Base-by-base conservation (phyloP, 2,797 vertebrate genomes). In the Percopsis omiscomaycus region DNA sequence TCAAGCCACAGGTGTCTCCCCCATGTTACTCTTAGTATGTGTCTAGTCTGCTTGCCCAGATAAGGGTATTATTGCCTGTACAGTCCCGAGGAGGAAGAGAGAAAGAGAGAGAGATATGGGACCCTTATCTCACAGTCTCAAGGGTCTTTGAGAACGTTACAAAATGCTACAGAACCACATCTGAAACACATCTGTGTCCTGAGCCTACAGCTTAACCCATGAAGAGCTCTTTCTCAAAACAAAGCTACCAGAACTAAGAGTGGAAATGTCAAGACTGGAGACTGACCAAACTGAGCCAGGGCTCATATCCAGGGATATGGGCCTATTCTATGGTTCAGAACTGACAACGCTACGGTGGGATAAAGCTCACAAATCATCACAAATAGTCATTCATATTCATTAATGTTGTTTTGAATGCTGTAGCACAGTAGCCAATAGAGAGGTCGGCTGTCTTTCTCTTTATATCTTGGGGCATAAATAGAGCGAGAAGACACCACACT, bases 31-130 rank as follows among this genome's bases (percentile, higher is more conserved):
- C 37, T 42, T 9, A 22, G 4, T 55, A 13, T 29, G 58, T 37
- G 27, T 58, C 50, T 14, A 13, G 56, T 64, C 61, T 78, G 74
- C 68, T 37, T 59, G 16, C 49, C 8, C 13, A 74, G 75, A 79
- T 66, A 71, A 73, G 54, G 46, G 63, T 14, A 12, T n/a, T 52
- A 37, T 58, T 61, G 61, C 52, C 45, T 28, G 42, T 45, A 5
- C 55, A 14, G 30, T 62, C n/a, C 12, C 13, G 30, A 9, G 54
- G 32, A 54, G 52, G 15, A 9, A 3, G 59, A 52, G 27, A 37
- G 14, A 64, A 55, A 56, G 0, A 64, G 44, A 45, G 44, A 45
- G 44, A 45, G 11, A 45, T 5, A 45, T 12, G 5, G 22, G 27
- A 14, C 9, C 72, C 29, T 58, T 32, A 46, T 68, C 66, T 64